Conservation (phyloP, 2,888 invertebrate species). For the Chorisops tibialis region DNA sequence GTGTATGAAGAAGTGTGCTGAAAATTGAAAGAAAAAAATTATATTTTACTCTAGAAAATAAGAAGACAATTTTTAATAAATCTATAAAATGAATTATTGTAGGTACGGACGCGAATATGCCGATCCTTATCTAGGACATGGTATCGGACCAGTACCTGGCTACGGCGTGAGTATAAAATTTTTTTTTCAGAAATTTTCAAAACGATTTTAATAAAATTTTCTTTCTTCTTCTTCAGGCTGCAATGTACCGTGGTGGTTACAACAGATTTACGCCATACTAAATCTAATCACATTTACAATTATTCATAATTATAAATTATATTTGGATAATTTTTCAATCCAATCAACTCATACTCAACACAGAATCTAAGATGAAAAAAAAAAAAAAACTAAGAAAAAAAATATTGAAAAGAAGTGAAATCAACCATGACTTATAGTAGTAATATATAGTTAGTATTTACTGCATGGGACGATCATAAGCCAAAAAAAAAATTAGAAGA, state of each 20-base stretch:
- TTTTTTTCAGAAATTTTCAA: neutral
- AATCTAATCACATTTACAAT: conserved; percentile 42
- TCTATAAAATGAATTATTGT: conserved; percentile 37
- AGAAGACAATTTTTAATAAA: neutral
- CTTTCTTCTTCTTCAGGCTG: conserved; percentile 63
- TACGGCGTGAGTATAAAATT: conserved; percentile 75
- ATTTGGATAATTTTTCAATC: conserved; percentile 24
- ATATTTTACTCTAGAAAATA: too few relatives aligned
- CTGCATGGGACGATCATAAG: conserved; percentile 1
- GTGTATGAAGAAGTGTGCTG: neutral
- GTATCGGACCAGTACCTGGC: conserved; percentile 94
- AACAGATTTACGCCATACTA: conserved; percentile 93
- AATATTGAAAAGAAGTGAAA: neutral
- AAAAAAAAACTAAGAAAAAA: neutral
- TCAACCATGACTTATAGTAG: conserved; percentile 10
- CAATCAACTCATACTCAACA: conserved; percentile 12
- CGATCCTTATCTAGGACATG: conserved; percentile 92
- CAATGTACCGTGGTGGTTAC: conserved; percentile 90
- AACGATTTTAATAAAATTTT: conserved; percentile 7
- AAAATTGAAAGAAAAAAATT: neutral
- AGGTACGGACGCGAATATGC: conserved; percentile 88
- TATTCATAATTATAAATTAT: conserved; percentile 27
- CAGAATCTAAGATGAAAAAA: neutral
- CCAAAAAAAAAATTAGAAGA: too few relatives aligned
- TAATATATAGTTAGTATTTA: neutral